A percentile compares a stretch with the other conserved stretches of the same genome.
phyloP scores from a whole-genome alignment of 2,888 invertebrate species.

The Pheosia gnoma region DNA sequence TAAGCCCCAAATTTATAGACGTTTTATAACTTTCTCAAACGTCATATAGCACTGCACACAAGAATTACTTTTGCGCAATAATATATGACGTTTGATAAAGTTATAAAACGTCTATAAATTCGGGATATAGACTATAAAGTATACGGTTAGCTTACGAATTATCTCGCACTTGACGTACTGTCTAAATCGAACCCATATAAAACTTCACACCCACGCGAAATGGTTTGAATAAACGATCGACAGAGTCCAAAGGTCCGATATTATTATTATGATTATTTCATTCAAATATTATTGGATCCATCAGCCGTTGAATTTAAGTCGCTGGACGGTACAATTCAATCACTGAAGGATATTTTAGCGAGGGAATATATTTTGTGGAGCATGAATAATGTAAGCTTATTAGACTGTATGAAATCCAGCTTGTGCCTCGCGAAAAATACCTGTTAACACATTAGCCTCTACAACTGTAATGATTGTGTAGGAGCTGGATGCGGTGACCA shows the following conservation, averaged over 20 bases:
- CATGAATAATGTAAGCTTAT: slow-evolving; percentile 10
- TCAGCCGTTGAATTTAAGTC: slow-evolving; percentile 28
- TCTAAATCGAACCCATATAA: background rate
- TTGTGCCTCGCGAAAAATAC: background rate
- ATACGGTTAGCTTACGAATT: too few species aligned
- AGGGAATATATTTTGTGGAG: slow-evolving; percentile 22
- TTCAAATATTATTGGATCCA: slow-evolving; percentile 39
- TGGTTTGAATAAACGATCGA: slow-evolving; percentile 24
- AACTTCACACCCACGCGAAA: slow-evolving; percentile 9
- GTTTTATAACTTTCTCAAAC: too few species aligned
- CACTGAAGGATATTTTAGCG: slow-evolving; percentile 12
- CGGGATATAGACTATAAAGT: too few species aligned
- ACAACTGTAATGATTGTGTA: too few species aligned
- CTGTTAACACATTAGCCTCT: too few species aligned
- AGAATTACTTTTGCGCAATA: too few species aligned
- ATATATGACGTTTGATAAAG: too few species aligned
- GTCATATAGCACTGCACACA: too few species aligned
- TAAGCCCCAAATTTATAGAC: too few species aligned
- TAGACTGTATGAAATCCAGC: background rate
- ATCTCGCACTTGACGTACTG: too few species aligned
- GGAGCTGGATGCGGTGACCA: too few species aligned
- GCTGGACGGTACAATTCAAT: slow-evolving; percentile 33
- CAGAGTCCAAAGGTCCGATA: slow-evolving; percentile 18
- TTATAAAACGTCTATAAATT: too few species aligned
- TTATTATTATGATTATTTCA: slow-evolving; percentile 22